Evolutionary conservation across 2,888 invertebrate species (phyloP).

Genomic region (Alentia gelatinosa): DNA sequence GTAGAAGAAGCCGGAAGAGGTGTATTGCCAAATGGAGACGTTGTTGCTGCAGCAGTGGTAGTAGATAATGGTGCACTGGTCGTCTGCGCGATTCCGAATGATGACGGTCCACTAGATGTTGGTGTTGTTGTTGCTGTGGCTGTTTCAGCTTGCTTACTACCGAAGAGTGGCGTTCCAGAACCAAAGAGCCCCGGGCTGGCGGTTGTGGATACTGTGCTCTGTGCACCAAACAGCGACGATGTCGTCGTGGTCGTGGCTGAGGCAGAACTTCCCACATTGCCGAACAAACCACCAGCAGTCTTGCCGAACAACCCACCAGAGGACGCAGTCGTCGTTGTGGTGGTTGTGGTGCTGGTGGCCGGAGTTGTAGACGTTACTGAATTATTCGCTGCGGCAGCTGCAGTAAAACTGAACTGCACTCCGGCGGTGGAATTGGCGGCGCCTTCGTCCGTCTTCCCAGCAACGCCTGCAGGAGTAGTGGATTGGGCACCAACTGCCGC

Average conservation of each 20-base stretch:
- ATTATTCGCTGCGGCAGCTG: background rate
- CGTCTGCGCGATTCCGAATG: background rate
- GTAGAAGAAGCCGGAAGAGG: background rate
- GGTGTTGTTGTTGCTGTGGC: background rate
- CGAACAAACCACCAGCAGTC: conserved; percentile 12
- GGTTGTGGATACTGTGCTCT: background rate
- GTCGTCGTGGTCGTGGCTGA: background rate
- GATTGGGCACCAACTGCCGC: background rate
- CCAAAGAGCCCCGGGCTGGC: background rate
- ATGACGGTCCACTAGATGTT: background rate
- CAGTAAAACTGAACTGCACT: background rate
- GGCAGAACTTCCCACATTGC: background rate
- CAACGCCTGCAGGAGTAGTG: background rate
- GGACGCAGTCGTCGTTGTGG: conserved; percentile 28
- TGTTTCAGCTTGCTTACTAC: background rate
- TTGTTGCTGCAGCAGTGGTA: background rate
- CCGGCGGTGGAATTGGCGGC: background rate
- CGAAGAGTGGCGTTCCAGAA: background rate
- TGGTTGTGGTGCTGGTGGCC: conserved; percentile 9
- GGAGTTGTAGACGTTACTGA: background rate
- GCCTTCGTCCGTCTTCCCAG: background rate
- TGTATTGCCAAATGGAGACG: conserved; percentile 42
- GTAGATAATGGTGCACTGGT: background rate
- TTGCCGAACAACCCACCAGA: conserved; percentile 46
- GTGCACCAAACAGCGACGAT: conserved; percentile 31